phyloP scores from a whole-genome alignment of 2,797 vertebrate genomes.

The Pteronotus mesoamericanus region DNA sequence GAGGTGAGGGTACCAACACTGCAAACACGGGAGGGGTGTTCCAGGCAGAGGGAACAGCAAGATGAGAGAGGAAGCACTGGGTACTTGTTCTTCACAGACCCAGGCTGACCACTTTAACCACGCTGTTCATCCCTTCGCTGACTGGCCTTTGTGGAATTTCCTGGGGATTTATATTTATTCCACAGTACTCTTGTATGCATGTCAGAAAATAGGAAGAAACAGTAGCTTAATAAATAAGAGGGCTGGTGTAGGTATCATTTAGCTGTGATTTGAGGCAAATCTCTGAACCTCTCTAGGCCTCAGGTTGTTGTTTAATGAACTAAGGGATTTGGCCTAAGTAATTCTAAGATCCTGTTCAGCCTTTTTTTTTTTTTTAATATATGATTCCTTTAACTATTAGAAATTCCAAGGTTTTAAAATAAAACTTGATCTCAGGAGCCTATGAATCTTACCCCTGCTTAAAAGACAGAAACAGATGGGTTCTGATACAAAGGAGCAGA shows the following conservation, averaged over 20 bases:
- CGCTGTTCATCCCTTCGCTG: not conserved
- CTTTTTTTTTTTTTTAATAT: not conserved
- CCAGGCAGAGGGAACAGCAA: not conserved
- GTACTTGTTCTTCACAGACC: rapidly evolving
- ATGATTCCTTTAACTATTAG: not conserved
- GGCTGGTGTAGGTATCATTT: not conserved
- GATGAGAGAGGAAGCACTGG: not conserved
- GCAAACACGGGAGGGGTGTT: not conserved
- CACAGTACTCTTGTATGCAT: not conserved
- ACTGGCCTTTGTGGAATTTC: not conserved
- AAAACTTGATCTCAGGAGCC: not conserved
- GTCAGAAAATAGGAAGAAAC: not conserved
- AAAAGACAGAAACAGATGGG: not conserved
- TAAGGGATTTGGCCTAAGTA: not conserved
- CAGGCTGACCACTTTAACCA: not conserved
- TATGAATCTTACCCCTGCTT: not conserved
- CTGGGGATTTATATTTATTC: not conserved
- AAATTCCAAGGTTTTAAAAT: not conserved
- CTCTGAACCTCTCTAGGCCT: not conserved
- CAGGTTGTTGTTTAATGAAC: not conserved
- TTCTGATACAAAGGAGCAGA: not conserved
- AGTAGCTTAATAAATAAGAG: not conserved
- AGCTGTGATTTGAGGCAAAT: not conserved
- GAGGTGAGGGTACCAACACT: not conserved
- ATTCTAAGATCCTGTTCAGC: not conserved